These are phyloP conservation scores for Argopecten irradians DNA, from an alignment of 1,140 invertebrate species.

Conservation along the genomic window DNA sequence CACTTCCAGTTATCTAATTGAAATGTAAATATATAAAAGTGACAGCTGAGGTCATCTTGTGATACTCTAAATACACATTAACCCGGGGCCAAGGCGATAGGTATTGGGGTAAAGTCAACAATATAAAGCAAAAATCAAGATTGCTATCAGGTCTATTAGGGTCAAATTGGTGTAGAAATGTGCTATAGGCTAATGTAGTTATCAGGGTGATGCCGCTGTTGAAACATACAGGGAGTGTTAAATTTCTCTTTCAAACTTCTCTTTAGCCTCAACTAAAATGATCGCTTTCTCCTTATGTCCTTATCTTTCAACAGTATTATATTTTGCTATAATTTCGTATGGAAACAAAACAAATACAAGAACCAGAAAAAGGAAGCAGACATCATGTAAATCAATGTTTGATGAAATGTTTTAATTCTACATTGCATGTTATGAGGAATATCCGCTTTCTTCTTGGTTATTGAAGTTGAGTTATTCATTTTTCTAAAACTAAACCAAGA, in stretches of 20 bases:
- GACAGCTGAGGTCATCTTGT: not conserved
- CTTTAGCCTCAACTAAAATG: no score
- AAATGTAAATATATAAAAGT: slow-evolving; percentile 13
- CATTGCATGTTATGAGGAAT: no score
- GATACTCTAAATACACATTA: not conserved
- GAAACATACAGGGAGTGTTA: not conserved
- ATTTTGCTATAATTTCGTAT: no score
- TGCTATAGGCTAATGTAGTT: not conserved
- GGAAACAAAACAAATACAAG: no score
- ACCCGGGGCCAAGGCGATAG: not conserved
- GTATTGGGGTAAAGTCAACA: slow-evolving; percentile 16
- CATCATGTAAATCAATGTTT: no score
- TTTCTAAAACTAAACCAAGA: no score
- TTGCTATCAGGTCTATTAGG: not conserved
- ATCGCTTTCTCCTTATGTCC: no score
- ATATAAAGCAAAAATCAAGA: not conserved
- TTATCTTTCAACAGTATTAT: no score
- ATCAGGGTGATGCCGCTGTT: not conserved
- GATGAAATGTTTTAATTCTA: no score
- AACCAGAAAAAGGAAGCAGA: no score
- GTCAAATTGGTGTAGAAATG: not conserved
- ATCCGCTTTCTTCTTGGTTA: no score
- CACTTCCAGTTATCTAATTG: slow-evolving; percentile 17
- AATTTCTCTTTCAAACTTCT: not conserved
- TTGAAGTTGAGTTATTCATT: no score